Conservation (phyloP, 2,797 vertebrate genomes). For the Argyrosomus regius region DNA sequence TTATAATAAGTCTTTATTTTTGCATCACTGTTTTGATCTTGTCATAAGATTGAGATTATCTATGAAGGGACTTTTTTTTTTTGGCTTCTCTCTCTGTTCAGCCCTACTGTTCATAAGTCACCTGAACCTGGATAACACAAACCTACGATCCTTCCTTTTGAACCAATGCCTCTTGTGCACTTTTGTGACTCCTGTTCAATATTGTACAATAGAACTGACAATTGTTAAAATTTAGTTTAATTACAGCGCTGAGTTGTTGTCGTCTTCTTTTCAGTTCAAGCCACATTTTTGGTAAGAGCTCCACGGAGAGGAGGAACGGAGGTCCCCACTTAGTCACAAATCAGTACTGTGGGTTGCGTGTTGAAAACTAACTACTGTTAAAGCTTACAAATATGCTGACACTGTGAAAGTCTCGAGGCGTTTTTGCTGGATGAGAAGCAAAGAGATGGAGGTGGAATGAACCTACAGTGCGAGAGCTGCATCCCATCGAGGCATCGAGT, state of each 20-base stretch:
- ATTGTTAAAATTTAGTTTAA: slow-evolving; percentile 92
- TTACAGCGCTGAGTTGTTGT: slow-evolving; percentile 68
- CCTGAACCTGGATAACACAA: slow-evolving; percentile 59
- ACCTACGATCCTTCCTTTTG: slow-evolving; percentile 71
- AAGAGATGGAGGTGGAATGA: slow-evolving; percentile 50
- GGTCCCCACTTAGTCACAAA: slow-evolving; percentile 4
- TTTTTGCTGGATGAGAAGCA: slow-evolving; percentile 46
- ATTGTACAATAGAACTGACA: slow-evolving; percentile 89
- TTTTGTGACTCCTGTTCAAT: slow-evolving; percentile 90
- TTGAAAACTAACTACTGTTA: slow-evolving; percentile 4
- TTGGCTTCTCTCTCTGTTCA: slow-evolving; percentile 52
- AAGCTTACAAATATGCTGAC: slow-evolving; percentile 37
- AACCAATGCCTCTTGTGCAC: slow-evolving; percentile 82
- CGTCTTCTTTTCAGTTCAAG: slow-evolving; percentile 54
- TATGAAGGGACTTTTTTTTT: slow-evolving; percentile 62
- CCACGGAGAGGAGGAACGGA: neutral
- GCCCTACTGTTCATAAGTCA: slow-evolving; percentile 54
- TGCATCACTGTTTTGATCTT: slow-evolving; percentile 77
- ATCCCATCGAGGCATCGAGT: slow-evolving; percentile 27
- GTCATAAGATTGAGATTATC: slow-evolving; percentile 73
- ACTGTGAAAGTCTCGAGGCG: slow-evolving; percentile 31
- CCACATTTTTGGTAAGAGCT: slow-evolving; percentile 1
- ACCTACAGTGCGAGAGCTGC: slow-evolving; percentile 39
- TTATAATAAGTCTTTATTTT: slow-evolving; percentile 80
- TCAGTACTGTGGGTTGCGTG: slow-evolving; percentile 9